Base-by-base conservation (phyloP, 2,888 invertebrate species). In the Alviniconcha strummeri region DNA sequence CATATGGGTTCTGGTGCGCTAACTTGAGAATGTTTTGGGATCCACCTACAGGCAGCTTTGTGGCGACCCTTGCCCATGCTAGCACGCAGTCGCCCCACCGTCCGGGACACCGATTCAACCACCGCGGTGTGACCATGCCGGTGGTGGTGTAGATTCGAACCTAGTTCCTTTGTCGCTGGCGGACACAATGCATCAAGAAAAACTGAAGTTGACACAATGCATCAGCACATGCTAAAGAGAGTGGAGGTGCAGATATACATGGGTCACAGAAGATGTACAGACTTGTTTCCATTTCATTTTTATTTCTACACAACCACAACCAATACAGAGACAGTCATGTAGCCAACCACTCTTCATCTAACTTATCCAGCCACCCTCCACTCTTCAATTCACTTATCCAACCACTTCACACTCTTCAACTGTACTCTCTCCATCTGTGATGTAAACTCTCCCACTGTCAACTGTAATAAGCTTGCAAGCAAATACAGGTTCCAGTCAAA, bases 21-120 rank as follows among this genome's bases (percentile, higher is more conserved):
- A 71, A 19, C 71, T 71, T 71, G 19, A 71, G 36, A 36, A 36
- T 3, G 19, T 71, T 17, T 71, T 13, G 19, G 9, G 60, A 8
- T 74, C 36, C 60, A 84, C 84, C 80, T 84, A 83, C 84, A 75
- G 80, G 82, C 55, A 67, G 82, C 60, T 77, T 82, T 82, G 60
- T 76, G 71, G 69, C 84, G 75, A 77, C 84, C 82, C 83, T 85
- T 85, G 80, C 85, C 85, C 75, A 85, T 81, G 81, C 85, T 85
- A 77, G 85, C 84, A 17, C 85, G 84, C 76, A 85, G 84, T 52
- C 84, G 85, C 19, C 82, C 79, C 71, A 85, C 82, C 9, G 83
- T 84, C 19, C 81, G 82, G 5, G 82, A 82, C 36, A 82, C 75
- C 0, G 82, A 75, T 52, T 82, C 76, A 60, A 82, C 82, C 55